Percentiles rank a stretch among this genome's conserved stretches.
phyloP scores from a whole-genome alignment of 1,140 invertebrate species.

The Vollenhovia emeryi region DNA sequence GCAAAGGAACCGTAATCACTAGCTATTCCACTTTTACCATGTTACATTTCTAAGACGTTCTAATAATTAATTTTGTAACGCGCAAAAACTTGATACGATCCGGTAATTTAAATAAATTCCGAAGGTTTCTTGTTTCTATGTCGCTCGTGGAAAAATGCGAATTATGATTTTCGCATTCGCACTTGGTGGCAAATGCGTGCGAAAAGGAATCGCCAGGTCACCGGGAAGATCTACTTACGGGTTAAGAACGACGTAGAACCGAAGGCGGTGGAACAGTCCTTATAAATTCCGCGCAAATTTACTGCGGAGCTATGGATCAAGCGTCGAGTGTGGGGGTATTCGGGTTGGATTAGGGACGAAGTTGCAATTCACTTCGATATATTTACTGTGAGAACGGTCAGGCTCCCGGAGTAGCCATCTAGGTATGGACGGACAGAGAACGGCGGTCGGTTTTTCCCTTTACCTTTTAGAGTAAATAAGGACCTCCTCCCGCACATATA shows the following conservation, averaged over 20 bases:
- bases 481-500: background rate
- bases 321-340: conserved; percentile 65
- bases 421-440: conserved; percentile 64
- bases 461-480: conserved; percentile 76
- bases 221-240: conserved; percentile 29
- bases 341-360: conserved; percentile 81
- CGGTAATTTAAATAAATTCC: background rate
- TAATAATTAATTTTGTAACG: background rate
- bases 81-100: background rate
- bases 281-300: conserved; percentile 83
- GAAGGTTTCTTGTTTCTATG: background rate
- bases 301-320: conserved; percentile 80
- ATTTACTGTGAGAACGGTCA: conserved; percentile 86
- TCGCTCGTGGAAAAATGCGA: background rate
- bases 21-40: too few relatives aligned
- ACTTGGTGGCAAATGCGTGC: background rate
- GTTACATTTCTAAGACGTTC: background rate
- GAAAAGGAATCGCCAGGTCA: background rate
- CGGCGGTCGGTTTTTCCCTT: conserved; percentile 61
- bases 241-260: conserved; percentile 33
- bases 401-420: conserved; percentile 65
- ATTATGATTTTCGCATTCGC: background rate
- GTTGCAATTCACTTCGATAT: conserved; percentile 84
- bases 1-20: background rate
- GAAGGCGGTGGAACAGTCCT: conserved; percentile 28